Evolutionary conservation across 2,797 vertebrate genomes (phyloP).

Genomic region (Eulemur albifrons): DNA sequence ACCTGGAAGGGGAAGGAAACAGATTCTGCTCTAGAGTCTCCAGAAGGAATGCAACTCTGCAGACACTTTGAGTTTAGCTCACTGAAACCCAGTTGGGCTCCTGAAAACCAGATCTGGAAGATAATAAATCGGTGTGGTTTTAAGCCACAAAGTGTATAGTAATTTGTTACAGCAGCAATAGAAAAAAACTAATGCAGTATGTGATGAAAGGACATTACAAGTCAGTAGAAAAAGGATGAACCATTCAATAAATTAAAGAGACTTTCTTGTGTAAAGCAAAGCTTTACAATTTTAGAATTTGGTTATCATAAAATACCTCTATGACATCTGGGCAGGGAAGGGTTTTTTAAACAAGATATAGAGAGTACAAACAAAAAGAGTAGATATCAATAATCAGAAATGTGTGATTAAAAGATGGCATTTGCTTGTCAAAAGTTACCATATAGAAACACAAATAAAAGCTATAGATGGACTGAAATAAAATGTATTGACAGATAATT

Average conservation of each 20-base stretch:
- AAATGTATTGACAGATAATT: background rate
- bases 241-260: background rate
- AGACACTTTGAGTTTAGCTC: background rate
- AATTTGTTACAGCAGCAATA: background rate
- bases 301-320: background rate
- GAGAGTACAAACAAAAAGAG: background rate
- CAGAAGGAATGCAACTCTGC: background rate
- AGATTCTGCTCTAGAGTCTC: background rate
- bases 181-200: background rate
- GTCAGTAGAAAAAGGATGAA: background rate
- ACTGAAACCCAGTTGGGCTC: background rate
- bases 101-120: background rate
- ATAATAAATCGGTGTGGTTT: background rate
- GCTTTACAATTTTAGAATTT: background rate
- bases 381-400: background rate
- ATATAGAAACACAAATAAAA: background rate
- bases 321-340: background rate
- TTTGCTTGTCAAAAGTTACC: background rate
- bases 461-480: background rate
- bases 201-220: background rate
- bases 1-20: background rate
- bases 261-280: background rate
- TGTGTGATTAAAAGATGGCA: background rate
- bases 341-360: background rate
- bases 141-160: background rate